phyloP scores from a whole-genome alignment of 2,888 invertebrate genomes.

The Atherix ibis region DNA sequence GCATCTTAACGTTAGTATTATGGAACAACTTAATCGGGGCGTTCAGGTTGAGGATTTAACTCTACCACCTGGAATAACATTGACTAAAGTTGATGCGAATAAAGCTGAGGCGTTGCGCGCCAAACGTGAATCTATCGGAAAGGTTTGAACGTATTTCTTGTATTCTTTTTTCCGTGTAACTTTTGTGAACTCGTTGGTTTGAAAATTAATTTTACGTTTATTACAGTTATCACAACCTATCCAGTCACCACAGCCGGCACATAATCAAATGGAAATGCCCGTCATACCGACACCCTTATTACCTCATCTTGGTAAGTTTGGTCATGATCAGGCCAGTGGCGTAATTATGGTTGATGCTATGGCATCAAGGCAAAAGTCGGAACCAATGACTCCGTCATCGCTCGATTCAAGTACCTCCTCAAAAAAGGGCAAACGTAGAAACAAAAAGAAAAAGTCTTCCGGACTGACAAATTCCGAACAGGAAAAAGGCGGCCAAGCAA shows the following conservation, averaged over 20 bases:
- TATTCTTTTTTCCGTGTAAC: neutral
- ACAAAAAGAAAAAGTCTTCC: conserved; percentile 22
- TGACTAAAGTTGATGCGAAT: conserved; percentile 51
- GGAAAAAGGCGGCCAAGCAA: conserved; percentile 15
- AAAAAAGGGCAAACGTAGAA: conserved; percentile 23
- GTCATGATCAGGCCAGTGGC: conserved; percentile 21
- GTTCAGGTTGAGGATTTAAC: conserved; percentile 43
- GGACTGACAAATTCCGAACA: no score
- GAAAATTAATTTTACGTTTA: neutral
- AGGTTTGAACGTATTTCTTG: conserved; percentile 16
- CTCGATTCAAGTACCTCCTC: conserved; percentile 15
- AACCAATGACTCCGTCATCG: neutral
- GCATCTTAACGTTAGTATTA: conserved; percentile 26
- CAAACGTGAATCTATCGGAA: conserved; percentile 29
- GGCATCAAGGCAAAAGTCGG: conserved; percentile 17
- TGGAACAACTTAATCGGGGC: conserved; percentile 33
- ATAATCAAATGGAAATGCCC: neutral
- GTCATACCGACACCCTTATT: conserved; percentile 4
- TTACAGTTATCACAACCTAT: conserved; percentile 13
- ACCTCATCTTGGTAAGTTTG: conserved; percentile 10
- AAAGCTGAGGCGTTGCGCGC: conserved; percentile 28
- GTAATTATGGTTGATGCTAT: conserved; percentile 30
- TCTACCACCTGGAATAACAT: conserved; percentile 66
- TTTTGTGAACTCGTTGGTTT: neutral
- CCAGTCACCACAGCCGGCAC: conserved; percentile 5